phyloP scores from a whole-genome alignment of 2,888 invertebrate species.

The Parthenolecanium corni region DNA sequence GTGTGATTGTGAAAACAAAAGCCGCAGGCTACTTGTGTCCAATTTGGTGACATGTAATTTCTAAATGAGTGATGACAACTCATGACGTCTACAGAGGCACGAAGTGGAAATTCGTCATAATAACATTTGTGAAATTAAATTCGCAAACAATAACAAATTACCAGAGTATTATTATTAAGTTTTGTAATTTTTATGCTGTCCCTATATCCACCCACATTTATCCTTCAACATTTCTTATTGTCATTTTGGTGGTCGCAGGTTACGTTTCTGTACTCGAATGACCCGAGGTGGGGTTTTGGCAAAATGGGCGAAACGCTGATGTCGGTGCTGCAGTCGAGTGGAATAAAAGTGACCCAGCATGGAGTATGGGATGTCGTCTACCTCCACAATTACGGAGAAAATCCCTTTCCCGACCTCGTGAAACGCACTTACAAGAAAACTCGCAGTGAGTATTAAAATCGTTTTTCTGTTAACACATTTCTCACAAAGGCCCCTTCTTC shows the following conservation, averaged over 20 bases:
- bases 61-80: no score
- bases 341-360: conserved; percentile 55
- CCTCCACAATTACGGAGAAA: conserved; percentile 66
- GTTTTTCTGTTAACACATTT: conserved; percentile 9
- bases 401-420: conserved; percentile 75
- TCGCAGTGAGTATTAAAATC: conserved; percentile 57
- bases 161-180: no score
- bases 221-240: no score
- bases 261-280: conserved; percentile 66
- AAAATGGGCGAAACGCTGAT: conserved; percentile 68
- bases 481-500: neutral
- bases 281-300: conserved; percentile 44
- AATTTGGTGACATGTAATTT: no score
- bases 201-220: no score
- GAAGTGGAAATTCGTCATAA: no score
- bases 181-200: no score
- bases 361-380: conserved; percentile 58
- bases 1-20: no score
- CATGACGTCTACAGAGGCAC: no score
- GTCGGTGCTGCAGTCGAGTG: conserved; percentile 55
- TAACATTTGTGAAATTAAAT: no score
- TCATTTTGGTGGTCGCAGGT: conserved; percentile 44
- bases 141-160: no score
- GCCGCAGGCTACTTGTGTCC: no score
- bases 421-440: conserved; percentile 70